Percentiles rank a stretch among this genome's conserved stretches.
Conservation (phyloP, 2,113 vertebrate genomes). For the Vidua macroura region DNA sequence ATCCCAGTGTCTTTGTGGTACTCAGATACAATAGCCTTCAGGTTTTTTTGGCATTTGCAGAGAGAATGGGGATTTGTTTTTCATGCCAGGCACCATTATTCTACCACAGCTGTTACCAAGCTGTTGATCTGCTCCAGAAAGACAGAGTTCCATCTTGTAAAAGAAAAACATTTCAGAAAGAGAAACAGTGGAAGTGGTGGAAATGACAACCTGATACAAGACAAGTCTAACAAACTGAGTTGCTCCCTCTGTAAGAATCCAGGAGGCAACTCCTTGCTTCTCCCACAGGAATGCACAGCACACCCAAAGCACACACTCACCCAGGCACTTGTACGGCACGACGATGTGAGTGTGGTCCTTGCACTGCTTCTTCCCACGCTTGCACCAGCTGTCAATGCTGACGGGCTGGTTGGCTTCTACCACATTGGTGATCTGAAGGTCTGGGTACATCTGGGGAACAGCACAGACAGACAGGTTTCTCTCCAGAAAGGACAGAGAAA, state of each 20-base stretch:
- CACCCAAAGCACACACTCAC: conserved; percentile 70
- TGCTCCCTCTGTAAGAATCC: not conserved
- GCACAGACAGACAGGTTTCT: not conserved
- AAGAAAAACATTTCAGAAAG: not conserved
- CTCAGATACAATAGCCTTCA: conserved; percentile 36
- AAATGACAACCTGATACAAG: not conserved
- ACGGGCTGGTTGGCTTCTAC: conserved; percentile 92
- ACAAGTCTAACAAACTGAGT: not conserved
- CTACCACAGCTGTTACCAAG: conserved; percentile 10
- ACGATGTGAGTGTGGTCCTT: conserved; percentile 87
- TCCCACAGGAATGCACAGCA: not conserved
- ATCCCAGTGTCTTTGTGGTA: conserved; percentile 23
- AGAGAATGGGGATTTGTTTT: conserved; percentile 19
- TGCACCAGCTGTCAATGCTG: conserved; percentile 93
- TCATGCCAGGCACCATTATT: not conserved
- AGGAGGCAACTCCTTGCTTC: not conserved
- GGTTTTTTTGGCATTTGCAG: conserved; percentile 20
- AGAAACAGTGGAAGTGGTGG: not conserved
- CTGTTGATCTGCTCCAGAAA: not conserved
- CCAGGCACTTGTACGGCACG: conserved; percentile 94
- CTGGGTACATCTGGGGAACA: conserved; percentile 87
- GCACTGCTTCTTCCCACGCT: conserved; percentile 89
- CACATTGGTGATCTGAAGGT: conserved; percentile 95
- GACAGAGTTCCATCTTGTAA: not conserved
- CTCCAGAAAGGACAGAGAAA: not conserved